Evolutionary conservation across 2,888 invertebrate genomes (phyloP).

Genomic region (Phania funesta): DNA sequence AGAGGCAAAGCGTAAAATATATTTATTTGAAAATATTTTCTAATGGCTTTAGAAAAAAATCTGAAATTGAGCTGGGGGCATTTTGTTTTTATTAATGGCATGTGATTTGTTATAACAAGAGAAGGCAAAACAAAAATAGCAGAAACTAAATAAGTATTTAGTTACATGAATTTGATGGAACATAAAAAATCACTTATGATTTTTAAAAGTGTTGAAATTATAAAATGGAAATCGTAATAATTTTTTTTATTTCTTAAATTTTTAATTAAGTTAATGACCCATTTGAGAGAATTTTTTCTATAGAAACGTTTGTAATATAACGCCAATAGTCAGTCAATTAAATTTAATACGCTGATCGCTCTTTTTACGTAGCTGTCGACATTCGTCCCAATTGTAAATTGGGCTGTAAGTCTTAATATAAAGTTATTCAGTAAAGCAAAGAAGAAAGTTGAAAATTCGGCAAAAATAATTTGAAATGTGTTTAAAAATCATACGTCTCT

Average conservation of each 20-base stretch:
- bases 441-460: too few species aligned
- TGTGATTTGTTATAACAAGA: conserved; percentile 17
- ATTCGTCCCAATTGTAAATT: too few species aligned
- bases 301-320: too few species aligned
- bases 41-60: conserved; percentile 19
- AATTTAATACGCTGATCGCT: too few species aligned
- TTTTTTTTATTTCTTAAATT: not conserved
- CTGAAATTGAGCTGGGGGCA: conserved; percentile 14
- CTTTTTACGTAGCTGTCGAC: too few species aligned
- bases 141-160: not conserved
- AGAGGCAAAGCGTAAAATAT: conserved; percentile 44
- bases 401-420: too few species aligned
- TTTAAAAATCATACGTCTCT: too few species aligned
- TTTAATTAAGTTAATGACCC: not conserved
- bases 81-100: conserved; percentile 9
- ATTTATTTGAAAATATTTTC: conserved; percentile 46
- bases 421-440: too few species aligned
- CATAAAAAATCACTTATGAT: conserved; percentile 2
- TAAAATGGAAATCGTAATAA: not conserved
- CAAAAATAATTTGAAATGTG: too few species aligned
- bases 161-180: conserved; percentile 5
- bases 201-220: not conserved
- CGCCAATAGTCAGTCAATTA: too few species aligned
- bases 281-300: too few species aligned
- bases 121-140: not conserved